These are phyloP conservation scores for Latrodectus hesperus DNA, from an alignment of 2,888 invertebrate species.

Conservation along the genomic window DNA sequence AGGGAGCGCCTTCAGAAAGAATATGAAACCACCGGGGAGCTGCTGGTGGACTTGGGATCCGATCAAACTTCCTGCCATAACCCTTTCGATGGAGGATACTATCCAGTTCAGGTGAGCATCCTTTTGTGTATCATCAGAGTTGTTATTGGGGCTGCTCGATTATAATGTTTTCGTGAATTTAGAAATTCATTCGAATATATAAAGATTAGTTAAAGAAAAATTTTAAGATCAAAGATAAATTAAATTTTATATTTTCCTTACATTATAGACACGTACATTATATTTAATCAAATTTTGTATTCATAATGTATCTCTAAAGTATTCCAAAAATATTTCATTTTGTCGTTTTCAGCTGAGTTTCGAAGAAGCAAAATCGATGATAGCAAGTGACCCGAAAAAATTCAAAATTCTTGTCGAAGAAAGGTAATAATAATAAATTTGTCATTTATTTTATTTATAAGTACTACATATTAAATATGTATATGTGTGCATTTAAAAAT, in stretches of 20 bases:
- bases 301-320: no score
- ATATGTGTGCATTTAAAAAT: no score
- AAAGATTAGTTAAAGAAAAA: no score
- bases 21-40: constrained; percentile 77
- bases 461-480: no score
- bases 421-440: constrained; percentile 74
- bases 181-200: no score
- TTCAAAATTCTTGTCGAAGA: constrained; percentile 78
- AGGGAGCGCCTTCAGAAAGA: constrained; percentile 78
- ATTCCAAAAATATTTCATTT: not conserved
- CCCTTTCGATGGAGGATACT: constrained; percentile 80
- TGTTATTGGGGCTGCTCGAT: no score
- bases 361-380: constrained; percentile 77
- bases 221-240: no score
- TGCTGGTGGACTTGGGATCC: constrained; percentile 79
- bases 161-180: no score
- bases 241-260: no score
- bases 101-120: constrained; percentile 77
- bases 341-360: constrained; percentile 74
- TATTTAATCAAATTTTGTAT: no score
- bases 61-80: constrained; percentile 81
- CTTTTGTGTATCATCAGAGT: not conserved
- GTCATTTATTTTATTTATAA: no score
- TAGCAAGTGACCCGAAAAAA: constrained; percentile 76
- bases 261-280: no score